phyloP scores from a whole-genome alignment of 2,113 vertebrate species.

The Fukomys damarensis region DNA sequence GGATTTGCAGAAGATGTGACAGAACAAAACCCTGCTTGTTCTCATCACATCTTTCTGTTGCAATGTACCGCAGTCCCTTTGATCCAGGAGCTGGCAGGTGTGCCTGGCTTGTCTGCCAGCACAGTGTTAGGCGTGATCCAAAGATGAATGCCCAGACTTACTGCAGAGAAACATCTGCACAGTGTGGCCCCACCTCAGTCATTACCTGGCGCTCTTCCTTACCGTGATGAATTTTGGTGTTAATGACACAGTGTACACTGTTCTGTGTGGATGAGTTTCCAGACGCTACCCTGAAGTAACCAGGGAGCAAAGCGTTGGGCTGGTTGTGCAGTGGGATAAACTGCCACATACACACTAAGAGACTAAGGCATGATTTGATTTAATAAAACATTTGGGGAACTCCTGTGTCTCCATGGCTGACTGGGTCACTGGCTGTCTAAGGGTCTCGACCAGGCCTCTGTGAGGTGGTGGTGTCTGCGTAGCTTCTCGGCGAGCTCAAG shows the following conservation, averaged over 20 bases:
- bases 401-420: accelerated
- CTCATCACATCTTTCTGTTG: constrained; percentile 15
- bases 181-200: not conserved
- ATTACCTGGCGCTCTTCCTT: constrained; percentile 4
- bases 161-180: not conserved
- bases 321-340: not conserved
- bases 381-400: not conserved
- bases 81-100: constrained; percentile 10
- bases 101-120: not conserved
- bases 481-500: not conserved
- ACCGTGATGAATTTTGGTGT: not conserved
- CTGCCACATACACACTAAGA: not conserved
- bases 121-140: not conserved
- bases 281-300: not conserved
- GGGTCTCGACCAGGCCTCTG: not conserved
- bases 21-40: constrained; percentile 43
- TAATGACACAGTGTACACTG: not conserved
- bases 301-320: accelerated
- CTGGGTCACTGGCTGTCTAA: no score
- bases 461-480: accelerated
- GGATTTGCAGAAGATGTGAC: not conserved
- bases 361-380: accelerated
- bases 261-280: not conserved
- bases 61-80: not conserved
- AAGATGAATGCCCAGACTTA: not conserved